Base-by-base conservation (phyloP, 2,888 invertebrate species). In the Nomada goodeniana region DNA sequence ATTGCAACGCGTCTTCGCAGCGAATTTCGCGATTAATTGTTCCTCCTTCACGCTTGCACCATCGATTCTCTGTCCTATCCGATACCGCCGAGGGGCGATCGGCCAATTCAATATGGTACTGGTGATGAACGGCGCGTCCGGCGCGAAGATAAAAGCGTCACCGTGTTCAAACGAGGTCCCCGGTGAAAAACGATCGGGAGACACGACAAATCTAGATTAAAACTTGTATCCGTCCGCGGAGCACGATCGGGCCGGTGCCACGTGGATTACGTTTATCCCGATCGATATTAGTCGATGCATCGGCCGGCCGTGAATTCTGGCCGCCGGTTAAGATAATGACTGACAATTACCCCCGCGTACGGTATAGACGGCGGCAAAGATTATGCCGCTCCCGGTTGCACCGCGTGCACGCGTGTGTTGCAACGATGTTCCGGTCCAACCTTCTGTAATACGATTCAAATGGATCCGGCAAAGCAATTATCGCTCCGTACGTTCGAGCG, bases 61-160 rank as follows among this genome's bases (percentile, higher is more conserved):
- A 63, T 63, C 60, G 73, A 60, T 65, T 65, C 70, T 55, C 59
- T 52, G 60, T 61, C 63, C 68, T 63, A 61, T 83, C 59, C 77
- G 67, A 63, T 72, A 69, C 69, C 42, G 52, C 67, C 73, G 63
- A 77, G 59, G 72, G 77, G 18, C 82, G 79, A 76, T 73, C 85
- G 73, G 63, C 52, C 64, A 60, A 71, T 79, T 72, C 79, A 68
- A 63, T 79, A 71, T 80, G 80, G 81, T 87, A 82, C 82, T 80
- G 76, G 88, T 87, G 86, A 88, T 83, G 86, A 88, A 87, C 88
- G 87, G 73, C 84, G 83, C n/a, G 83, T 82, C 80, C 80, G 78
- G 55, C 65, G 60, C 57, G 76, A 82, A 76, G 84, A 87, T 86
- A 81, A 83, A 84, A 88, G 64, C 65, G 57, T 9, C 36, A 26